Conservation (phyloP, 2,888 invertebrate genomes). For the Stenotaenia linearis region DNA sequence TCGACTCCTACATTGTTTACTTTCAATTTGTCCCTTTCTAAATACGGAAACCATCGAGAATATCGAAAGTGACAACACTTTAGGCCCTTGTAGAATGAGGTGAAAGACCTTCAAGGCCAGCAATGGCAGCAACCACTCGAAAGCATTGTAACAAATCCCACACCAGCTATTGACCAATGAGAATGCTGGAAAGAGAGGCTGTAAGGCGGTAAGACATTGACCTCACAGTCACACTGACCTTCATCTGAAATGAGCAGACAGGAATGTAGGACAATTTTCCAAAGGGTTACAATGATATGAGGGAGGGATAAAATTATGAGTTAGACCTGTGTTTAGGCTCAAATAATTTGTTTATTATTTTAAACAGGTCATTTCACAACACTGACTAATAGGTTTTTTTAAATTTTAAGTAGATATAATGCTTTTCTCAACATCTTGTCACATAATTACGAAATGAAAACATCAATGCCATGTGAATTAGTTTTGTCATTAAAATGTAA, state of each 20-base stretch:
- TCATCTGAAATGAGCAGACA: conserved; percentile 4
- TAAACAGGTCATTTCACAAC: not conserved
- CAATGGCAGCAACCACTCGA: not conserved
- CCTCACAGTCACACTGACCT: not conserved
- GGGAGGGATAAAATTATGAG: conserved; percentile 4
- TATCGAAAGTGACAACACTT: not conserved
- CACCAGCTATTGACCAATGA: not conserved
- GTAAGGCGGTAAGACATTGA: not conserved
- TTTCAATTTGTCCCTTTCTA: not conserved
- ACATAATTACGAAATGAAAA: not conserved
- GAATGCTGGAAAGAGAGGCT: not conserved
- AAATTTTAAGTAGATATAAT: too few relatives aligned
- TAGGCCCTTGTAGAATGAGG: not conserved
- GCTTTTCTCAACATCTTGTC: not conserved
- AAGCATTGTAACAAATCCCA: not conserved
- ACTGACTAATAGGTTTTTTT: not conserved
- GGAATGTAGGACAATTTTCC: conserved; percentile 9
- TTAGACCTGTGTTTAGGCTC: not conserved
- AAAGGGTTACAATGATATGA: not conserved
- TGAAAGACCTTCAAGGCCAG: conserved; percentile 4
- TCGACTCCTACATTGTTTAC: not conserved
- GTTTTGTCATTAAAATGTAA: too few relatives aligned
- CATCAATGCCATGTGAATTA: not conserved
- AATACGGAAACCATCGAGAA: not conserved
- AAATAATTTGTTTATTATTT: not conserved